Conservation (phyloP, 2,797 vertebrate species). For the Oceanodroma leucorhoa region DNA sequence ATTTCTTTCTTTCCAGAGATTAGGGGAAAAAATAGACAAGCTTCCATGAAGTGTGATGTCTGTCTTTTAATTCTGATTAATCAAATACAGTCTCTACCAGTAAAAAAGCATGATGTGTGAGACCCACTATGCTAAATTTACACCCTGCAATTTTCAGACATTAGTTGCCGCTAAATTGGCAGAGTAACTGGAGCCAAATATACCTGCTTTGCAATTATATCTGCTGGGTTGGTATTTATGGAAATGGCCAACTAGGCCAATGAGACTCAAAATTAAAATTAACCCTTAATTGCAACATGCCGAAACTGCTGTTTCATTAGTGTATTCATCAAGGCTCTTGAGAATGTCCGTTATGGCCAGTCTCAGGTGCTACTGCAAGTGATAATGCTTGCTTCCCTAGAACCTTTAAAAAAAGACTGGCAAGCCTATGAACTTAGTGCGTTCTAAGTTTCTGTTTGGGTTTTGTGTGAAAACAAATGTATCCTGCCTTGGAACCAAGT, state of each 20-base stretch:
- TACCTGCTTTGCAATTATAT: conserved; percentile 68
- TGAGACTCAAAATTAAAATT: conserved; percentile 44
- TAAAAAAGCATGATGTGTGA: conserved; percentile 14
- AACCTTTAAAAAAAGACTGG: neutral
- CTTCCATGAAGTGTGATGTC: neutral
- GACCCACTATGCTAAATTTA: conserved; percentile 64
- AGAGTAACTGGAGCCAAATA: conserved; percentile 27
- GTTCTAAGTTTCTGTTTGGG: neutral
- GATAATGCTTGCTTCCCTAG: neutral
- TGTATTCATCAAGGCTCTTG: neutral
- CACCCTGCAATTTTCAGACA: conserved; percentile 67
- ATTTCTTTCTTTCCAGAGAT: neutral
- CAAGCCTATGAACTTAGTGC: neutral
- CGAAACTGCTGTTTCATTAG: neutral
- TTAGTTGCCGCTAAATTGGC: conserved; percentile 22
- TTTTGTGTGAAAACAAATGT: neutral
- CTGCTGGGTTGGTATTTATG: conserved; percentile 14
- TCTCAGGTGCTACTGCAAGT: neutral
- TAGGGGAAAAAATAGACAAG: neutral
- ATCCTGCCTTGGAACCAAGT: neutral
- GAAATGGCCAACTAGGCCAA: conserved; percentile 31
- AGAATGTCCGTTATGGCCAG: neutral
- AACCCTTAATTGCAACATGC: neutral
- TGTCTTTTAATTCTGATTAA: conserved; percentile 21
- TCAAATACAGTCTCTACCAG: conserved; percentile 44